Evolutionary conservation across 2,113 vertebrate genomes (phyloP).

Genomic region (Corynorhinus townsendii): DNA sequence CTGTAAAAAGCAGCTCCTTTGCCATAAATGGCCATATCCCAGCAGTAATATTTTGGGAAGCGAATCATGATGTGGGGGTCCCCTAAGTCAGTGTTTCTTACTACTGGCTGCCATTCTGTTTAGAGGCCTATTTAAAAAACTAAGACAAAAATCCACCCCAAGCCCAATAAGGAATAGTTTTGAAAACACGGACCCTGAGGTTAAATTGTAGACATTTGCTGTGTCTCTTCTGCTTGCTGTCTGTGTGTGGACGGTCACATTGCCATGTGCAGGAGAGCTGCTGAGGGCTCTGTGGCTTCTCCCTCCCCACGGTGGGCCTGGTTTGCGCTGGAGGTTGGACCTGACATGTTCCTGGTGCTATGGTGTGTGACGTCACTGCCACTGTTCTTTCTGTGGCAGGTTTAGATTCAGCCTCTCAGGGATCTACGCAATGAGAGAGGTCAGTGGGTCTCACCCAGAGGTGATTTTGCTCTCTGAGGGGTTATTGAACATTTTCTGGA

Average conservation of each 20-base stretch:
- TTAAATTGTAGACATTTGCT: neutral
- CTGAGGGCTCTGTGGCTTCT: neutral
- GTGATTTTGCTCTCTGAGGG: neutral
- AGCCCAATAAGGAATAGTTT: neutral
- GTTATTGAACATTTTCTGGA: neutral
- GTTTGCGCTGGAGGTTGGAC: neutral
- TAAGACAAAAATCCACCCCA: neutral
- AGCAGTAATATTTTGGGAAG: conserved; percentile 53
- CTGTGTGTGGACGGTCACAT: accelerated
- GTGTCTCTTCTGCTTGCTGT: neutral
- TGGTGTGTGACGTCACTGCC: too few relatives aligned
- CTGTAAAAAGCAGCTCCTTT: conserved; percentile 55
- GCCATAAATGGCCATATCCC: conserved; percentile 69
- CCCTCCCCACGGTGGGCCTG: neutral
- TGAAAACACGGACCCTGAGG: neutral
- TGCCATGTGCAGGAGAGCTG: neutral
- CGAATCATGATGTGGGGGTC: neutral
- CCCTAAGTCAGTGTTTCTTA: conserved; percentile 25
- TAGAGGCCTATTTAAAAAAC: neutral
- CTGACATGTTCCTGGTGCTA: neutral
- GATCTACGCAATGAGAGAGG: neutral
- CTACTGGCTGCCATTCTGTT: neutral
- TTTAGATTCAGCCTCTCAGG: neutral
- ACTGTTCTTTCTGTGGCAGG: neutral
- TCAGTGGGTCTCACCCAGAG: neutral